Conservation (phyloP, 2,113 vertebrate species). For the Heloderma charlesbogerti region DNA sequence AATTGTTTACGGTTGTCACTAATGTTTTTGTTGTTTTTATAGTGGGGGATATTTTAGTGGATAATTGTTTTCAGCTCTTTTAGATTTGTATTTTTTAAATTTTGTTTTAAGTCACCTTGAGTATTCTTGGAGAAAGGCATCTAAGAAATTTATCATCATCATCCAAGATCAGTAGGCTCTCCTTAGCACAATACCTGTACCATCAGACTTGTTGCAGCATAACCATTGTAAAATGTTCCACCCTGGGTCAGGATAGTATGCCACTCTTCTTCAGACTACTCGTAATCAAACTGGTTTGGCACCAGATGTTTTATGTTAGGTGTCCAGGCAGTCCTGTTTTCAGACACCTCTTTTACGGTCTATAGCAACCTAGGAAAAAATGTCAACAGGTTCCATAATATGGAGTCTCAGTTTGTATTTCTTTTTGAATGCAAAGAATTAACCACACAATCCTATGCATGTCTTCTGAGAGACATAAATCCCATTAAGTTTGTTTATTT, state of each 20-base stretch:
- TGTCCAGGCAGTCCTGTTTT: neutral
- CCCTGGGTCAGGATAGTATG: constrained; percentile 1
- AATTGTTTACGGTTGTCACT: no score
- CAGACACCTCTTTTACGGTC: neutral
- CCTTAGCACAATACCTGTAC: constrained; percentile 62
- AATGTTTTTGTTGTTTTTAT: no score
- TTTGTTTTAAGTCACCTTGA: no score
- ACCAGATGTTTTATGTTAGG: neutral
- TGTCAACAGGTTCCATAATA: neutral
- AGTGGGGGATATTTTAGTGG: no score
- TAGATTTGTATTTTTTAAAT: no score
- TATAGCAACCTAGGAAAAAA: neutral
- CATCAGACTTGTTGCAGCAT: constrained; percentile 39
- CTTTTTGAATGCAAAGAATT: neutral
- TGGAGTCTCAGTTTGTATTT: no score
- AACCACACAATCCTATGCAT: neutral
- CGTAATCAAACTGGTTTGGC: neutral
- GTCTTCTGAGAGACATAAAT: neutral
- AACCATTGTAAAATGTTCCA: neutral
- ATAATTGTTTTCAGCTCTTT: no score
- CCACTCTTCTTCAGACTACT: constrained; percentile 26
- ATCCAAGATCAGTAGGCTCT: constrained; percentile 55
- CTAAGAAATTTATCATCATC: no score
- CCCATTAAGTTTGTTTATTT: neutral
- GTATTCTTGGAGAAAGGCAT: no score